A percentile compares a stretch with the other conserved stretches of the same genome.
Evolutionary conservation across 2,797 vertebrate genomes (phyloP).

Genomic region (Hylomyscus alleni): DNA sequence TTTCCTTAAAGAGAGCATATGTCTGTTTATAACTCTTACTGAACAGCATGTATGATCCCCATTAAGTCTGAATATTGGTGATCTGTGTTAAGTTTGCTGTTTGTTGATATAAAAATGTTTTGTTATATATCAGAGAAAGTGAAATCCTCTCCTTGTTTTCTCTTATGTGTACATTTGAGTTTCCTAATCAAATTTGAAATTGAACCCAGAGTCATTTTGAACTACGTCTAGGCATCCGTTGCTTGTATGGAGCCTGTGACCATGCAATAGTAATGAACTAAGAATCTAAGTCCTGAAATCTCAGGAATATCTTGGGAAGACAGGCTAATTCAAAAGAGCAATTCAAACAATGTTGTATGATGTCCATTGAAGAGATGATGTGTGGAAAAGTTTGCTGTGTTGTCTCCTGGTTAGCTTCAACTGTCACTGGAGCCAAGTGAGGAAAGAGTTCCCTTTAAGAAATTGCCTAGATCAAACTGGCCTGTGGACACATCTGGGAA

Average conservation of each 20-base stretch:
- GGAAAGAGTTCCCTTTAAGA: too few species aligned
- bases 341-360: neutral
- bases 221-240: neutral
- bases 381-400: neutral
- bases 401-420: neutral
- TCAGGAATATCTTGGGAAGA: neutral
- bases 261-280: neutral
- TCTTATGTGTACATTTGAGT: neutral
- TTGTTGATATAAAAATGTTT: conserved; percentile 30
- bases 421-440: neutral
- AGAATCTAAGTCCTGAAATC: neutral
- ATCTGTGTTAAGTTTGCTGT: neutral
- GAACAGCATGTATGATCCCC: neutral
- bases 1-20: neutral
- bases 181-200: neutral
- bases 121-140: neutral
- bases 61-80: neutral
- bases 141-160: neutral
- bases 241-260: neutral
- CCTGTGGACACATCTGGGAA: too few species aligned
- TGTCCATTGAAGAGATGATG: neutral
- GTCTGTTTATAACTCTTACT: conserved; percentile 3
- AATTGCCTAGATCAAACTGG: too few species aligned
- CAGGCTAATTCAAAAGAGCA: neutral
- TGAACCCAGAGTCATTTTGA: neutral